These are phyloP conservation scores for Sinhomidia bicolor DNA, from an alignment of 2,888 invertebrate genomes.

Conservation along the genomic window DNA sequence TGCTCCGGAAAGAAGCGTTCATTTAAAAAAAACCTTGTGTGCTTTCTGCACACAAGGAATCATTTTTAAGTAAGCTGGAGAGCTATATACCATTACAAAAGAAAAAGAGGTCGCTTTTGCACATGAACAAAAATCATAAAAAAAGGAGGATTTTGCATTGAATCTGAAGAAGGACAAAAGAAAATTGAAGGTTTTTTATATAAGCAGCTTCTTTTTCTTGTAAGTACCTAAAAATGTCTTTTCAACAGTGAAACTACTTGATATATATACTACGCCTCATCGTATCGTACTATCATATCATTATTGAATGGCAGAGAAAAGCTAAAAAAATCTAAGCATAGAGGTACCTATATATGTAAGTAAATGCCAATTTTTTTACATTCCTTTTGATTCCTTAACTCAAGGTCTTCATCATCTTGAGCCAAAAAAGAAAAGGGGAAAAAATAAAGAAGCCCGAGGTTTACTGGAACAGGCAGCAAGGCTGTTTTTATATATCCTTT, in stretches of 20 bases:
- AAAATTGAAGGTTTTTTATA: conserved; percentile 15
- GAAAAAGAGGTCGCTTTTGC: neutral
- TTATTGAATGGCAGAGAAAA: neutral
- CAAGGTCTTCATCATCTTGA: neutral
- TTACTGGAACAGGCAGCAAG: no score
- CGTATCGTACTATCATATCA: neutral
- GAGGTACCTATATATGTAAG: neutral
- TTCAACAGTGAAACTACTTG: neutral
- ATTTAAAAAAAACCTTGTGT: no score
- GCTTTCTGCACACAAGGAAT: neutral
- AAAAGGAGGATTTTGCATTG: neutral
- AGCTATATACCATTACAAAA: neutral
- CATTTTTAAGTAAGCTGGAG: neutral
- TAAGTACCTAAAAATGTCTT: neutral
- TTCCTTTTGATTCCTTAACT: conserved; percentile 4
- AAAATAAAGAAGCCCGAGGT: neutral
- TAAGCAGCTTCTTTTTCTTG: neutral
- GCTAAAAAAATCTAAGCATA: neutral
- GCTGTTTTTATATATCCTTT: no score
- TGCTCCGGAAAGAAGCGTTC: neutral
- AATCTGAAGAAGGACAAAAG: conserved; percentile 23
- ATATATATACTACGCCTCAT: neutral
- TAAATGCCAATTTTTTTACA: conserved; percentile 25
- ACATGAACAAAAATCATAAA: neutral
- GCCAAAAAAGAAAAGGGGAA: neutral